Conservation (phyloP, 2,888 invertebrate species). For the Digitonthophagus gazella region DNA sequence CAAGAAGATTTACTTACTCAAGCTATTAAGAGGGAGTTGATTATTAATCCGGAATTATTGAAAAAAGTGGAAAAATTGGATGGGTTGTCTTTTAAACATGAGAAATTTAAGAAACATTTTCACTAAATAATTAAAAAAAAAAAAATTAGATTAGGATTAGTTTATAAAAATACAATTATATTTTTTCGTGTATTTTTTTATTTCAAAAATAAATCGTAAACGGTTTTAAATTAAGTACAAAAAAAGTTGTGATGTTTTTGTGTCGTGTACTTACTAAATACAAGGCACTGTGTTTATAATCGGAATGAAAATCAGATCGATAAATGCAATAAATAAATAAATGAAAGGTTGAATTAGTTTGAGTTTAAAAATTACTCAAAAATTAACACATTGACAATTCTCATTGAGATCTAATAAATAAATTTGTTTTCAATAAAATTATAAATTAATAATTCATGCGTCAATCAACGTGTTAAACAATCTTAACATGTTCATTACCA, state of each 20-base stretch:
- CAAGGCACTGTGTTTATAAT: constrained; percentile 12
- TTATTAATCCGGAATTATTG: constrained; percentile 62
- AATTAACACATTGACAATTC: too few relatives aligned
- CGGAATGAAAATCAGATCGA: constrained; percentile 1
- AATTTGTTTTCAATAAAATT: too few relatives aligned
- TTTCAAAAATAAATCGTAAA: neutral
- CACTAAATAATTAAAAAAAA: constrained; percentile 10
- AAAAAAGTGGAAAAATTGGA: constrained; percentile 61
- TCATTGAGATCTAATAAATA: too few relatives aligned
- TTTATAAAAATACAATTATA: constrained; percentile 1
- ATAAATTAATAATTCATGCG: too few relatives aligned
- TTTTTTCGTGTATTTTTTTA: neutral
- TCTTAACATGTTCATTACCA: too few relatives aligned
- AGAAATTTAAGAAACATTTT: constrained; percentile 25
- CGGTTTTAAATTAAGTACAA: neutral
- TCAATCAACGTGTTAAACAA: too few relatives aligned
- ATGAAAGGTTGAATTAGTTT: neutral
- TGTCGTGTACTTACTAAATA: constrained; percentile 2
- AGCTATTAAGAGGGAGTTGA: constrained; percentile 62
- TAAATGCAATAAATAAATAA: constrained; percentile 1
- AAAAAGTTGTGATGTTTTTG: neutral
- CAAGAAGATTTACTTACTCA: constrained; percentile 63
- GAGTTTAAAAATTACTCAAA: too few relatives aligned
- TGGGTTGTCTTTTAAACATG: constrained; percentile 29
- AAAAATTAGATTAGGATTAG: neutral